These are phyloP conservation scores for Acanthisitta chloris DNA, from an alignment of 2,113 vertebrate genomes.

Conservation along the genomic window DNA sequence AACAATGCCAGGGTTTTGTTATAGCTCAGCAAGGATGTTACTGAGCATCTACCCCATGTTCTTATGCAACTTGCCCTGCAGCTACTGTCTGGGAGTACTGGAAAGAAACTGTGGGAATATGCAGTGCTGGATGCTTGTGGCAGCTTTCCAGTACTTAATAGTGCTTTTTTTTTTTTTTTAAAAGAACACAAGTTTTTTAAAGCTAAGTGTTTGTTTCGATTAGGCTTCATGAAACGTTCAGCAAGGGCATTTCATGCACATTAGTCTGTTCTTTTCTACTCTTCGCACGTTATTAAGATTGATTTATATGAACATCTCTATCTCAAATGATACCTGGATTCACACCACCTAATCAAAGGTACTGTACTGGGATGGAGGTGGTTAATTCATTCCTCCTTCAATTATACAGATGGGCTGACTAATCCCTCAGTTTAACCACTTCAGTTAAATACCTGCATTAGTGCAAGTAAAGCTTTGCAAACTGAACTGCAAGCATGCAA, in stretches of 20 bases:
- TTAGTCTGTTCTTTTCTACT: neutral
- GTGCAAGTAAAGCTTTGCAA: neutral
- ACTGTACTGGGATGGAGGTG: neutral
- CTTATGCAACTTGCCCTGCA: conserved; percentile 39
- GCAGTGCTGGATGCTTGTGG: neutral
- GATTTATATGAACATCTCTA: neutral
- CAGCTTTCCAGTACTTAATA: neutral
- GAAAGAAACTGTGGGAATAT: conserved; percentile 27
- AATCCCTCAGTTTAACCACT: neutral
- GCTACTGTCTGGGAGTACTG: conserved; percentile 9
- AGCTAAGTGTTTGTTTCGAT: neutral
- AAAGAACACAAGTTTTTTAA: neutral
- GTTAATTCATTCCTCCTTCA: neutral
- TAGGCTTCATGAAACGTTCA: neutral
- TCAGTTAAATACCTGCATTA: neutral
- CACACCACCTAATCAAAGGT: neutral
- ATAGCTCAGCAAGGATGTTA: neutral
- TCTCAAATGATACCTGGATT: neutral
- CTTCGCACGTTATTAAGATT: neutral
- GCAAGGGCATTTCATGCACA: neutral
- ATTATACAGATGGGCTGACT: neutral
- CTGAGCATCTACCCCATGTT: neutral
- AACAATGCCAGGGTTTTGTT: conserved; percentile 37
- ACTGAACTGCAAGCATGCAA: neutral
- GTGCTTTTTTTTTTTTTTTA: neutral